Base-by-base conservation (phyloP, 2,113 vertebrate species). In the Leptodactylus fuscus region DNA sequence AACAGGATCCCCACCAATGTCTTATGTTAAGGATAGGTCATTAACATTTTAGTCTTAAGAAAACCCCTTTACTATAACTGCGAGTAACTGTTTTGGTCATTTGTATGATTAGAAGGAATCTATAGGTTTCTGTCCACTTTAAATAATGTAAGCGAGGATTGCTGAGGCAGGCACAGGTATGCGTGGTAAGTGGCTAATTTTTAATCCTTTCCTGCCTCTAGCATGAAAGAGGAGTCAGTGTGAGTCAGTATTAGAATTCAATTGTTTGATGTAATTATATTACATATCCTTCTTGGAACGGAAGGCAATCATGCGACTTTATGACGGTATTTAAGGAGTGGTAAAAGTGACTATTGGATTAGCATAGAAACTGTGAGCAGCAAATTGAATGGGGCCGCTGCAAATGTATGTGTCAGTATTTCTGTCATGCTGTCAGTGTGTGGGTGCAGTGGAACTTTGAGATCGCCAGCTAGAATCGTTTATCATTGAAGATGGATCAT, bases 371-470 rank as follows among this genome's bases (percentile, higher is more conserved):
- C 76, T 79, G 22, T 60, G 51, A 79, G 51, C 32, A 41, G 51
- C 36, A 55, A 79, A 79, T 36, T 58, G 32, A 78, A 78, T 78
- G 18, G 51, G 53, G 51, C 29, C 13, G 34, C 53, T 62, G 75
- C 55, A 80, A 18, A 44, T 62, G 32, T 80, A 62, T 62, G 34
- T 55, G 55, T 80, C 53, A 44, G 53, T 80, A 62, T 62, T 80
- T 80, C 77, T 60, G n/a, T 80, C 77, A 80, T 80, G 53, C 77
- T 80, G 77, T 80, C 55, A 80, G 53, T 60, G 51, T 78, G 53
- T 80, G 77, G 77, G 53, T 44, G 77, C 34, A n/a, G 51, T 80
- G 53, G 36, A 60, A 80, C 77, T 41, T 62, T 80, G n/a, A 80
- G 55, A 24, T 80, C 53, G 32, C 53, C 77, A 18, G 77, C 55